Base-by-base conservation (phyloP, 2,888 invertebrate species). In the Epinotia bilunana region DNA sequence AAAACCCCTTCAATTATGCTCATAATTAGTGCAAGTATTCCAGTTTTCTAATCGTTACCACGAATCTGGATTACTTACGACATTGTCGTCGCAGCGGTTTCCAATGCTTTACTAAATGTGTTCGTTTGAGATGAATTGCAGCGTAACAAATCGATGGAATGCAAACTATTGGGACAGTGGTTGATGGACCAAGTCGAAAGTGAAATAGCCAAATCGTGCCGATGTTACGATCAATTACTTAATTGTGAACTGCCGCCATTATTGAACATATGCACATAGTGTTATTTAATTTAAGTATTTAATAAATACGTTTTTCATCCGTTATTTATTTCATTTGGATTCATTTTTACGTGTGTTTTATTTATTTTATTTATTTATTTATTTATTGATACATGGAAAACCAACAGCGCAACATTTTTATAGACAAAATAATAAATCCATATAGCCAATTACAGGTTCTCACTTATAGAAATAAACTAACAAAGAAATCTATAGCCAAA, bases 1-100 rank as follows among this genome's bases (percentile, higher is more conserved):
- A 33, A 65, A 65, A 75, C 55, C 55, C 55, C 43, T 67, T 71
- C 55, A 71, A 75, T 75, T 71, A 75, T 18, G 43, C 43, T 55
- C 46, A 75, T 58, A 71, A 71, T 75, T 67, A 67, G 65, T 65
- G 60, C 60, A 60, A 70, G 63, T 67, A 75, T 64, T 70, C 74
- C 58, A 67, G 71, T 71, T 75, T 75, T 71, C 65, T 75, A 71
- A 65, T 75, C 65, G 74, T 20, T 75, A 71, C 71, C 65, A 58
- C 43, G 55, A 53, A 55, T 28, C 60, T 46, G 55, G 43, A 61
- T 61, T 53, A 18, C 65, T 71, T 75, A 18, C 71, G 65, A 75
- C 43, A 67, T 55, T 53, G 28, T 71, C 60, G 28, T 23, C 23
- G 3, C 53, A 39, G 20, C 55, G 60, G 55, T 71, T 53, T 71